These are phyloP conservation scores for Drosophila differens DNA, from an alignment of 2,888 invertebrate genomes.

Conservation along the genomic window DNA sequence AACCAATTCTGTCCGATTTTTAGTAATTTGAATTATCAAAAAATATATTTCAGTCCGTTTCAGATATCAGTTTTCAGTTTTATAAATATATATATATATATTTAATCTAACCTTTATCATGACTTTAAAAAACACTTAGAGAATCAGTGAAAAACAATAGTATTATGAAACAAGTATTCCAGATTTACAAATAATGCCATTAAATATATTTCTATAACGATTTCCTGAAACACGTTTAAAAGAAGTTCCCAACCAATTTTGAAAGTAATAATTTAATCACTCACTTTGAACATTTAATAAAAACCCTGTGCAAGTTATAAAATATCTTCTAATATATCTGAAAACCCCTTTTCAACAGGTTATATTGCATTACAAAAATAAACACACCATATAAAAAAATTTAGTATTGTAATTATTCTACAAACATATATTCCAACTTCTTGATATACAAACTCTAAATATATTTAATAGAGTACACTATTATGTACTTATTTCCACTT, in stretches of 20 bases:
- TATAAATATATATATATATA: background rate
- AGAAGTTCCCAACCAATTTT: background rate
- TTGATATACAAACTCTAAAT: constrained; percentile 30
- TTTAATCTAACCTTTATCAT: background rate
- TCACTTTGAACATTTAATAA: background rate
- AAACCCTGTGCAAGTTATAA: constrained; percentile 1
- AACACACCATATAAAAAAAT: constrained; percentile 14
- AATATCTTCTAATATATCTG: background rate
- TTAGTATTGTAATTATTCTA: constrained; percentile 32
- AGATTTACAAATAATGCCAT: background rate
- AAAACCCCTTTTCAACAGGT: constrained; percentile 9
- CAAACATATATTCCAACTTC: constrained; percentile 37
- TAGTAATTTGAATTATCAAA: background rate
- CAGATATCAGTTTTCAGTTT: no score
- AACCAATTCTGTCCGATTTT: background rate
- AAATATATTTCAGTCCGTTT: background rate
- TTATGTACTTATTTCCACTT: constrained; percentile 66
- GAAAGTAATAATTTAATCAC: background rate
- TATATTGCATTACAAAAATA: constrained; percentile 47
- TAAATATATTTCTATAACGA: constrained; percentile 6
- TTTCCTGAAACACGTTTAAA: constrained; percentile 2
- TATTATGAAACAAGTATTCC: background rate
- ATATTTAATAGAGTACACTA: constrained; percentile 51
- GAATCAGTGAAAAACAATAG: background rate
- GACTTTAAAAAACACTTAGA: background rate